Evolutionary conservation across 1,140 invertebrate species (phyloP).

Genomic region (Drosophila leontia): DNA sequence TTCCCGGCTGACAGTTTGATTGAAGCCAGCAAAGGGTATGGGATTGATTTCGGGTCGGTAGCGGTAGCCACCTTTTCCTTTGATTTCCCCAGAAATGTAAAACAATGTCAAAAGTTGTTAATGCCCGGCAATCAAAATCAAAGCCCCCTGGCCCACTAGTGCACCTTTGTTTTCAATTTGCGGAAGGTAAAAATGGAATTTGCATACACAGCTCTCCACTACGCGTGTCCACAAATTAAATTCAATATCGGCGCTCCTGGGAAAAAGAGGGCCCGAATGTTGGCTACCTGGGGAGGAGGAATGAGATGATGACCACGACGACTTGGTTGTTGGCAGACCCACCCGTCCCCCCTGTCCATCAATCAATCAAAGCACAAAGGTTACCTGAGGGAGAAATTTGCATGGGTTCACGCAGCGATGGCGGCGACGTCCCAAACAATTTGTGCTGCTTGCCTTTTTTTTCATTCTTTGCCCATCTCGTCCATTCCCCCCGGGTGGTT

Average conservation of each 20-base stretch:
- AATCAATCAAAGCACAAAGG: conserved; percentile 82
- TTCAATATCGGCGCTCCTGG: conserved; percentile 65
- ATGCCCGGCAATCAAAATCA: conserved; percentile 65
- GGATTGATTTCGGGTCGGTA: conserved; percentile 33
- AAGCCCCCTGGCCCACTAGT: conserved; percentile 38
- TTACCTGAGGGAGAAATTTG: conserved; percentile 80
- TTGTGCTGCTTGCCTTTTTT: conserved; percentile 52
- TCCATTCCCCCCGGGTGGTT: conserved; percentile 21
- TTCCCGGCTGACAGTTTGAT: conserved; percentile 69
- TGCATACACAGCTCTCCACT: conserved; percentile 59
- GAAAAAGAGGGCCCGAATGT: not conserved
- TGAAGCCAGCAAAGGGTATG: conserved; percentile 48
- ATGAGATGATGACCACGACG: conserved; percentile 53
- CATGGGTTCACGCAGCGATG: conserved; percentile 74
- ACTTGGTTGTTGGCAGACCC: conserved; percentile 10
- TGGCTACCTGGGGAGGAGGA: not conserved
- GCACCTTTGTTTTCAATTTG: conserved; percentile 58
- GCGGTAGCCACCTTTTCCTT: conserved; percentile 31
- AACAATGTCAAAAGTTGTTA: conserved; percentile 81
- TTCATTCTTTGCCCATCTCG: conserved; percentile 19
- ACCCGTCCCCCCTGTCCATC: conserved; percentile 53
- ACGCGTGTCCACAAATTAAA: conserved; percentile 78
- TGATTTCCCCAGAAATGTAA: conserved; percentile 79
- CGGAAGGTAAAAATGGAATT: conserved; percentile 46
- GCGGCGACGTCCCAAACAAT: conserved; percentile 71